A percentile compares a stretch with the other conserved stretches of the same genome.
Conservation (phyloP, 1,140 invertebrate genomes). For the Chelonus insularis region DNA sequence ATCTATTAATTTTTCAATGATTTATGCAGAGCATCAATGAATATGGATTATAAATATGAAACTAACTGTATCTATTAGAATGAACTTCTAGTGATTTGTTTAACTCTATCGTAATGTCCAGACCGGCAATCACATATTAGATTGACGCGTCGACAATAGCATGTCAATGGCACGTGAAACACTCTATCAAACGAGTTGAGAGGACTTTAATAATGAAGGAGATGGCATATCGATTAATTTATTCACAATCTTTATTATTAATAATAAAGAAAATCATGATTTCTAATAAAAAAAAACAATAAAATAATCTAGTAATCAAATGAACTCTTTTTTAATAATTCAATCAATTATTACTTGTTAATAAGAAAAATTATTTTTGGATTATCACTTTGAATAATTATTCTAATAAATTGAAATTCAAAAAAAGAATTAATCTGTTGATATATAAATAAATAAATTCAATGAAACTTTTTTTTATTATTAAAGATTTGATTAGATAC, state of each 20-base stretch:
- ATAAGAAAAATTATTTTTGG: no score
- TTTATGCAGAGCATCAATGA: no score
- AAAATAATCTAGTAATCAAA: no score
- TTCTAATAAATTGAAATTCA: no score
- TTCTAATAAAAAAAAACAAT: not conserved
- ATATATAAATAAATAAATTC: no score
- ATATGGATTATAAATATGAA: no score
- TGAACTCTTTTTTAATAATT: not conserved
- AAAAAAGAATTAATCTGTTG: no score
- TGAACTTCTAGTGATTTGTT: no score
- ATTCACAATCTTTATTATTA: not conserved
- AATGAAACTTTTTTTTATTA: no score
- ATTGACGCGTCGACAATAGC: constrained; percentile 22
- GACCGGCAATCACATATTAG: not conserved
- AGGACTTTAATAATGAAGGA: constrained; percentile 15
- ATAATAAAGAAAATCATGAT: not conserved
- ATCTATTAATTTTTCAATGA: no score
- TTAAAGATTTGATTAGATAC: not conserved
- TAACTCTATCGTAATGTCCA: not conserved
- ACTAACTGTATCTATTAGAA: no score
- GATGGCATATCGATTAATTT: not conserved
- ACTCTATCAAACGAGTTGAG: constrained; percentile 15
- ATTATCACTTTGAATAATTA: no score
- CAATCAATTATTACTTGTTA: not conserved
- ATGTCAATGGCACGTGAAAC: constrained; percentile 19